Percentiles rank a stretch among this genome's conserved stretches.
Conservation (phyloP, 53 echinoderm and acorn worm genomes). For the Arbacia lixula region DNA sequence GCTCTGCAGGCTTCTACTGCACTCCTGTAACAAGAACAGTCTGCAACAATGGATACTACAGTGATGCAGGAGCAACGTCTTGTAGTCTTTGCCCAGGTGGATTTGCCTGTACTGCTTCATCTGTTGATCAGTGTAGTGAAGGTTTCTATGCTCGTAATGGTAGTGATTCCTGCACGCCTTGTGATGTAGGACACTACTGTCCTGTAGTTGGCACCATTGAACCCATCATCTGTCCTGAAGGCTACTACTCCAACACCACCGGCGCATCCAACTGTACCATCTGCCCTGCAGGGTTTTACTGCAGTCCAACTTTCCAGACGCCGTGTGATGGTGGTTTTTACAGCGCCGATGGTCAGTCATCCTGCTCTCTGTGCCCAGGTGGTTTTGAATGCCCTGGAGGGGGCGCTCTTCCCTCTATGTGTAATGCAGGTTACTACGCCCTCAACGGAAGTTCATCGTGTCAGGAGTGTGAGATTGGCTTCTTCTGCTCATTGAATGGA, state of each 20-base stretch:
- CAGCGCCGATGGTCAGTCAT: constrained; percentile 51
- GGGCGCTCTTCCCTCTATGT: constrained; percentile 14
- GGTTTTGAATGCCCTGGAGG: constrained; percentile 68
- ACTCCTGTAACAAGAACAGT: constrained; percentile 59
- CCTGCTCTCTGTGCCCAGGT: constrained; percentile 64
- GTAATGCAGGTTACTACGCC: constrained; percentile 67
- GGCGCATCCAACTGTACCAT: constrained; percentile 41
- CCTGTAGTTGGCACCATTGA: constrained; percentile 63
- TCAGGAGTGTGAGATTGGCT: constrained; percentile 55
- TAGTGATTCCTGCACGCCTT: constrained; percentile 65
- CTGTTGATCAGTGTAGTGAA: constrained; percentile 68
- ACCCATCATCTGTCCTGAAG: constrained; percentile 64
- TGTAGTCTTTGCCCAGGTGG: constrained; percentile 83
- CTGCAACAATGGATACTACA: constrained; percentile 65
- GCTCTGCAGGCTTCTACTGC: constrained; percentile 85
- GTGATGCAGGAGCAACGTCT: constrained; percentile 79
- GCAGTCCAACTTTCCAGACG: constrained; percentile 43
- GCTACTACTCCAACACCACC: constrained; percentile 31
- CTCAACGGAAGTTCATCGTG: constrained; percentile 70
- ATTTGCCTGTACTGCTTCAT: constrained; percentile 45
- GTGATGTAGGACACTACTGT: constrained; percentile 65
- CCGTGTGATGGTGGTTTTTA: constrained; percentile 69
- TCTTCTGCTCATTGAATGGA: constrained; percentile 64
- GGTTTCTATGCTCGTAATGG: constrained; percentile 82
- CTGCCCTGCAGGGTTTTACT: constrained; percentile 54